Base-by-base conservation (phyloP, 2,113 vertebrate genomes). In the Herpailurus yagouaroundi region DNA sequence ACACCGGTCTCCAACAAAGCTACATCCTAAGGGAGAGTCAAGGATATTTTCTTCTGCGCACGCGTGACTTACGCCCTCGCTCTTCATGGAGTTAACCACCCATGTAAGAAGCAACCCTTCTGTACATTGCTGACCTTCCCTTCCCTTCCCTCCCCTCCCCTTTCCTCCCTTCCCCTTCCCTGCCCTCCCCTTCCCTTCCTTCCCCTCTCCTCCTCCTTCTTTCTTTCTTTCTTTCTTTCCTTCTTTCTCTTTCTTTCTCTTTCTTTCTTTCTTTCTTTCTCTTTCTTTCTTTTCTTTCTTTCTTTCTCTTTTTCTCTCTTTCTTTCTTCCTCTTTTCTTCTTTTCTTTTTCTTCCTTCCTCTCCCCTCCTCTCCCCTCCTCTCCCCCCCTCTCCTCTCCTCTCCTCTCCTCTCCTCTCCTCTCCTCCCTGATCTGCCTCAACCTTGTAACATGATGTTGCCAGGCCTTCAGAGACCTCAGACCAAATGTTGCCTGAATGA, bases 1-100 rank as follows among this genome's bases (percentile, higher is more conserved):
- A 6, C 2, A 0, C 0, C 0, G 1, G 9, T 60, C 55, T 73
- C 15, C 52, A 36, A 6, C 3, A 55, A 14, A 38, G 9, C 14
- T 18, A 15, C 18, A 38, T 15, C 41, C 23, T 18, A 3, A 52
- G 31, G 45, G 57, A 89, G 10, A 41, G 33, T 33, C 10, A 0
- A 7, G 23, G 55, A 25, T 52, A 0, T 9, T 16, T 16, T 23
- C 1, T 66, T 66, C 82, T 25, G 13, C 1, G 6, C 12, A 0
- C 27, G 2, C 25, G n/a, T 33, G 9, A 15, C 29, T 45, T 4
- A 3, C 0, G 14, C 11, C 63, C 50, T 71, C 27, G 3, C 14
- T 36, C 38, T 38, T 33, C 68, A 4, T 19, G 1, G 6, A 45
- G 29, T n/a, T 41, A n/a, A 38, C 7, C 1, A 41, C 52, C 31